Evolutionary conservation across 2,797 vertebrate genomes (phyloP), one percentile per base, ranked within the genome.

Genomic region (Muscicapa striata): DNA sequence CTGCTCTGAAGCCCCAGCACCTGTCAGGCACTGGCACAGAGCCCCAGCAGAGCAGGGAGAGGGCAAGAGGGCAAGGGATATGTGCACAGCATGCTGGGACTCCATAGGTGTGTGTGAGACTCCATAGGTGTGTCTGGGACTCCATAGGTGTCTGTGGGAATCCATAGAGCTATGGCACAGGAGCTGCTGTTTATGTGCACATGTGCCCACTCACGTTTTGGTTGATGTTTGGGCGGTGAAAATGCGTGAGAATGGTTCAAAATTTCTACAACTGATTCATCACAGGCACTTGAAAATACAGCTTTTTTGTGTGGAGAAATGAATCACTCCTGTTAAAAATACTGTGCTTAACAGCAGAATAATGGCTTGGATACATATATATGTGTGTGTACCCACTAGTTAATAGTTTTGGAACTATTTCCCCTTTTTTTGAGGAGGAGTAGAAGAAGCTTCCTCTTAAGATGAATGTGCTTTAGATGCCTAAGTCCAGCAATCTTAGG

Each of bases 261-360:
- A 87, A 92, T 84, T 81, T 70, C 62, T 89, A 64, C 30, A 41
- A 84, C 74, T 83, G 74, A 87, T 84, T 84, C 70, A 87, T 89
- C 74, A 9, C 18, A 43, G 46, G 17, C 55, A 54, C 81, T 89
- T 84, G 21, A 64, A 95, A 93, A 57, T 64, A 59, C 0, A 3
- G 46, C 19, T 30, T 52, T 68, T 79, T 93, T 82, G 8, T 76
- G 46, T 87, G 78, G 38, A 91, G 62, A 64, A 94, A 64, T 84
- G 17, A 93, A 54, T 87, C 63, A 66, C 4, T 92, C 8, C 3
- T 46, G 48, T 81, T 90, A 61, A 90, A 87, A 59, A 87, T 92
- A 92, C 11, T 87, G 51, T 21, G 30, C 62, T 90, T 81, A 81
- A 64, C 29, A 58, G 64, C 29, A 79, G 58, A 87, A 69, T 79